Conservation (phyloP, 2,888 invertebrate genomes). For the Mythimna impura region DNA sequence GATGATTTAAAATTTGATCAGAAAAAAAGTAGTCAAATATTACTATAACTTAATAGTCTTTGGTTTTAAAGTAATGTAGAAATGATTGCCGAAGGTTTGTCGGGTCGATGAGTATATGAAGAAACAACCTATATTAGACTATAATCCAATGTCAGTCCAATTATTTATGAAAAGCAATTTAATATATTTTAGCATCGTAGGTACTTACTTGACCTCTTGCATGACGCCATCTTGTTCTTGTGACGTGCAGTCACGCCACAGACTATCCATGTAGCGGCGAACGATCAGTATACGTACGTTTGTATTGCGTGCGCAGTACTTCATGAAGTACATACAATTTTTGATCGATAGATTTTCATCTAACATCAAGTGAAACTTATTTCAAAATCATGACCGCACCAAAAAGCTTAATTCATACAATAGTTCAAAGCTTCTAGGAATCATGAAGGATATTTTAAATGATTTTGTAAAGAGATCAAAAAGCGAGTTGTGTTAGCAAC, state of each 20-base stretch:
- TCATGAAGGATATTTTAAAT: conserved; percentile 26
- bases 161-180: conserved; percentile 66
- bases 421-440: conserved; percentile 18
- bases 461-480: conserved; percentile 43
- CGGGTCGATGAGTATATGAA: conserved; percentile 84
- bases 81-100: conserved; percentile 78
- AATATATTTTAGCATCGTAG: conserved; percentile 70
- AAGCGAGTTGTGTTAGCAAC: conserved; percentile 58
- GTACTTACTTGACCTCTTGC: conserved; percentile 78
- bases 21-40: conserved; percentile 78
- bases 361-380: conserved; percentile 45
- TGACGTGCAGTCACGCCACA: conserved; percentile 55
- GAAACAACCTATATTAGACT: conserved; percentile 76
- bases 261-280: conserved; percentile 59
- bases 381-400: conserved; percentile 47
- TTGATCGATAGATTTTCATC: conserved; percentile 44
- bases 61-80: conserved; percentile 83
- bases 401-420: conserved; percentile 63
- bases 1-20: conserved; percentile 69
- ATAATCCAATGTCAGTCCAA: conserved; percentile 84
- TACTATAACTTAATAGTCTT: conserved; percentile 81
- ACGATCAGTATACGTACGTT: conserved; percentile 49
- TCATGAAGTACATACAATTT: conserved; percentile 51
- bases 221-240: conserved; percentile 73
- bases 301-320: conserved; percentile 49